Evolutionary conservation across 2,888 invertebrate genomes (phyloP).

Genomic region (Schizotus pectinicornis): DNA sequence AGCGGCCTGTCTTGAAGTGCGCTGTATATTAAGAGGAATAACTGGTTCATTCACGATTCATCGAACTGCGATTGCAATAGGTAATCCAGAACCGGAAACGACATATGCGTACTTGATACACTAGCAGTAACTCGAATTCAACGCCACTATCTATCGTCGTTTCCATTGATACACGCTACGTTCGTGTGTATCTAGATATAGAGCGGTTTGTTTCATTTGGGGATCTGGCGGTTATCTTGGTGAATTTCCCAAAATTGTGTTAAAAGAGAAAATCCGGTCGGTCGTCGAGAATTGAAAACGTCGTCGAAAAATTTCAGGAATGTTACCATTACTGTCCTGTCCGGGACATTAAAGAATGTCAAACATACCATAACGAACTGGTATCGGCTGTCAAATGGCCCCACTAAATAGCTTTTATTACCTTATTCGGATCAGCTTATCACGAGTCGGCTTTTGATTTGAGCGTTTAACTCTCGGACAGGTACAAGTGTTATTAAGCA

Average conservation of each 20-base stretch:
- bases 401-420: constrained; percentile 17
- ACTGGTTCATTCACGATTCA: no score
- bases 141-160: neutral
- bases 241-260: constrained; percentile 5
- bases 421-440: constrained; percentile 4
- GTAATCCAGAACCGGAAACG: no score
- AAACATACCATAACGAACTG: constrained; percentile 23
- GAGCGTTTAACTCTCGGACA: constrained; percentile 4
- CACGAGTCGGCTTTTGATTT: constrained; percentile 10
- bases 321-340: constrained; percentile 11
- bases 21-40: no score
- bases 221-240: constrained; percentile 1
- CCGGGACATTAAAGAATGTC: constrained; percentile 14
- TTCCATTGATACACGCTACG: neutral
- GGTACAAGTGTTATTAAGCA: no score
- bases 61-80: no score
- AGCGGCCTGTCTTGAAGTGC: no score
- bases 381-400: constrained; percentile 15
- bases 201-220: no score
- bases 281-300: constrained; percentile 6
- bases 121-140: no score
- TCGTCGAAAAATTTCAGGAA: constrained; percentile 15
- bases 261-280: constrained; percentile 9
- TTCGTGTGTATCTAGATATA: neutral
- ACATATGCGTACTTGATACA: no score